Percentiles rank a stretch among this genome's conserved stretches.
These are phyloP conservation scores for Nephrotoma flavescens DNA, from an alignment of 2,888 invertebrate species.

Conservation along the genomic window DNA sequence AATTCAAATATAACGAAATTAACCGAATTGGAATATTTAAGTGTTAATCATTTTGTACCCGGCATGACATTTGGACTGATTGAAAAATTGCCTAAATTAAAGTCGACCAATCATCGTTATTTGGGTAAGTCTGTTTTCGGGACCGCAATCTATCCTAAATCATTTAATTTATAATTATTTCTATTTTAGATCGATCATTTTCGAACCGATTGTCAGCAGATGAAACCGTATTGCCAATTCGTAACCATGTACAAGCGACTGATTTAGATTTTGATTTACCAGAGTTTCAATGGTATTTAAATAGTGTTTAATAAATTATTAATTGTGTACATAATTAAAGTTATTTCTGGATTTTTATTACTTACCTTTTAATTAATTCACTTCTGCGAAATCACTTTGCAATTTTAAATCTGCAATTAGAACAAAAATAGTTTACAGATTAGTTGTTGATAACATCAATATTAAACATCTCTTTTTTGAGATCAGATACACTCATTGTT, in stretches of 20 bases:
- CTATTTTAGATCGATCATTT: not conserved
- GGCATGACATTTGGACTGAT: not conserved
- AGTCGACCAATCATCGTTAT: not conserved
- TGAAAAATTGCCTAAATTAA: not conserved
- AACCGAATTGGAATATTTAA: not conserved
- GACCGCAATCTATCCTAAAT: not conserved
- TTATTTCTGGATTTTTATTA: not conserved
- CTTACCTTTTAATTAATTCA: not conserved
- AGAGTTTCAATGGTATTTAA: not conserved
- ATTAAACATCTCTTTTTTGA: no score
- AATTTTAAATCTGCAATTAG: not conserved
- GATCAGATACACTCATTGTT: no score
- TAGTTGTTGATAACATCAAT: no score
- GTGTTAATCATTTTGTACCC: not conserved
- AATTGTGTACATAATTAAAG: not conserved
- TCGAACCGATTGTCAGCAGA: not conserved
- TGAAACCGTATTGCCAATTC: not conserved
- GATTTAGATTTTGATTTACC: not conserved
- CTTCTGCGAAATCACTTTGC: not conserved
- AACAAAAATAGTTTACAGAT: not conserved
- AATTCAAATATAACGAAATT: not conserved
- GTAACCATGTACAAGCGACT: not conserved
- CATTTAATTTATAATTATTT: not conserved
- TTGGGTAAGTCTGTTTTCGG: not conserved
- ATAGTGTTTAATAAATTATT: not conserved